Evolutionary conservation across 2,888 invertebrate genomes (phyloP), one percentile per base, ranked within the genome.

Genomic region (Oegoconia quadripuncta): DNA sequence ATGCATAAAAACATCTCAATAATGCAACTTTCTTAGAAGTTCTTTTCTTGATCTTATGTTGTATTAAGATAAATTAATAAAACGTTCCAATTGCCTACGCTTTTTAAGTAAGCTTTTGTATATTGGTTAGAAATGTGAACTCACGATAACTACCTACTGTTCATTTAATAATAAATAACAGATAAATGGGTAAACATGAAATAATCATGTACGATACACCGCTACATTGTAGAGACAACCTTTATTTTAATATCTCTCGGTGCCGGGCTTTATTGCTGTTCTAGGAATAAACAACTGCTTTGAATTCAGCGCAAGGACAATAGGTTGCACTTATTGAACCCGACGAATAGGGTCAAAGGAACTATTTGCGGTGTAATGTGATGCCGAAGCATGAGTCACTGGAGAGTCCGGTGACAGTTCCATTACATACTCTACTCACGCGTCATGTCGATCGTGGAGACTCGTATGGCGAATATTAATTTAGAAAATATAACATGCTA

Each of bases 321-420:
- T 71, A 52, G 57, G 55, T 58, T 73, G 73, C 71, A 76, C 66
- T 69, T 63, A 74, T 73, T 74, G 74, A 71, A 74, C 74, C 64
- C 67, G 53, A 63, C 70, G 65, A 79, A 79, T 75, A 70, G 74
- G 80, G 84, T 82, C 78, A 84, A 77, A 81, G 75, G 75, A 80
- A 74, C 73, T 73, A 78, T 76, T 71, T 66, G 56, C 63, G 55
- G 56, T 60, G 60, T 72, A 70, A 73, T 71, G 67, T 67, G 68
- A 70, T 74, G 73, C 71, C 73, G 70, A 70, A 46, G 61, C 47
- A 50, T 84, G 82, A 86, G 57, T 86, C 84, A 86, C 57, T 53
- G 68, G 74, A 76, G 71, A 74, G 73, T 76, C 78, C 78, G 64
- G 68, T 61, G 64, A 66, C 61, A 63, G 64, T 72, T 75, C 74